phyloP scores from a whole-genome alignment of 2,113 vertebrate genomes.

The Apteryx owenii region DNA sequence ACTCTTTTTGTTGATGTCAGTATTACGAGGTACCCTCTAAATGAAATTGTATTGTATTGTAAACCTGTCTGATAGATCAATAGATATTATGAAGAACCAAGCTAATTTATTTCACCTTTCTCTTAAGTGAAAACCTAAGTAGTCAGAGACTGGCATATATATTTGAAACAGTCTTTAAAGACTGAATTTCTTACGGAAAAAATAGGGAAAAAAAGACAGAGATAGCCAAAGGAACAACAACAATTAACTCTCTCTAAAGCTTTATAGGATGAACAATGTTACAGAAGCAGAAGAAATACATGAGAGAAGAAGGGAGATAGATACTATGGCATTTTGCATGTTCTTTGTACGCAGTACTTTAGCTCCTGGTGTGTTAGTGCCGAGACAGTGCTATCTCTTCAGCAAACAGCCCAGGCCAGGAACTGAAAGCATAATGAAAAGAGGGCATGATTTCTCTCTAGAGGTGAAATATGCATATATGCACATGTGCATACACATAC shows the following conservation, averaged over 20 bases:
- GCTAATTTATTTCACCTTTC: slow-evolving; percentile 9
- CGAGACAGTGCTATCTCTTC: neutral
- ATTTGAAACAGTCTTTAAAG: neutral
- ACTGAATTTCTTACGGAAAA: rapidly evolving
- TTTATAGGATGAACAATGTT: neutral
- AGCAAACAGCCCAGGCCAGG: neutral
- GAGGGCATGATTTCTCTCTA: neutral
- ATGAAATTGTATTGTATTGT: slow-evolving; percentile 49
- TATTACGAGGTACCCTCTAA: slow-evolving; percentile 14
- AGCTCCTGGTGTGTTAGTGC: neutral
- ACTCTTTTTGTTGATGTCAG: slow-evolving; percentile 38
- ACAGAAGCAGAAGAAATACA: neutral
- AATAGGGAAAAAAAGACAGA: neutral
- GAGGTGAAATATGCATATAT: neutral
- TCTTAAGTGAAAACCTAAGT: neutral
- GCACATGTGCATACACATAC: too few species aligned
- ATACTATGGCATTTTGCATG: neutral
- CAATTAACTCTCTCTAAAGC: neutral
- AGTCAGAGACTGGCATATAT: neutral
- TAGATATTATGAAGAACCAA: slow-evolving; percentile 5
- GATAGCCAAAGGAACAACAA: neutral
- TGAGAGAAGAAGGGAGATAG: neutral
- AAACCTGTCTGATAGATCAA: slow-evolving; percentile 52
- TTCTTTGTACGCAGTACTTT: neutral
- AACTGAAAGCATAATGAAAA: neutral